Conservation (phyloP, 53 echinoderm and acorn worm genomes). For the Henricia sp. region DNA sequence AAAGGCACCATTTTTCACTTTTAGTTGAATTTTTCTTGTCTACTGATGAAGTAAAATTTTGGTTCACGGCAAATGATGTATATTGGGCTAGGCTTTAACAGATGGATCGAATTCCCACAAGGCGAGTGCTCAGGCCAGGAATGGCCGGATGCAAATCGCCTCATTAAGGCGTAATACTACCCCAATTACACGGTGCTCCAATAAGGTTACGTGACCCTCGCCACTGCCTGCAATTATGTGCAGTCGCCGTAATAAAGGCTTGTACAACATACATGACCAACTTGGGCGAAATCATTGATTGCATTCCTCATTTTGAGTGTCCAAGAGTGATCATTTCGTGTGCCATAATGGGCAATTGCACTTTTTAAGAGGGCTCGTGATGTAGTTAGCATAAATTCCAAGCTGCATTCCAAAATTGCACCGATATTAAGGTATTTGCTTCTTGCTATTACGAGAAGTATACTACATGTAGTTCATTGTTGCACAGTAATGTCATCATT, state of each 20-base stretch:
- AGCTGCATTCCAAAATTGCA: too few species aligned
- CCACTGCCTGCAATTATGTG: slow-evolving; percentile 15
- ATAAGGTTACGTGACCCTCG: background rate
- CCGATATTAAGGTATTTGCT: too few species aligned
- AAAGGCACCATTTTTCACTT: too few species aligned
- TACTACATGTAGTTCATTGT: too few species aligned
- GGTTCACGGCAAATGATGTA: too few species aligned
- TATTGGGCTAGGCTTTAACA: too few species aligned
- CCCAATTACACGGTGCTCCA: slow-evolving; percentile 5
- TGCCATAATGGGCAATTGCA: background rate
- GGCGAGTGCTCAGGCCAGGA: background rate
- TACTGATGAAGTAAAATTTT: too few species aligned
- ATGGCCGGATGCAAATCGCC: slow-evolving; percentile 15
- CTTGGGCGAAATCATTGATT: background rate
- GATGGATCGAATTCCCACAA: background rate
- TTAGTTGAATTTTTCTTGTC: too few species aligned
- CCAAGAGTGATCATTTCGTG: background rate
- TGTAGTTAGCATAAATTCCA: too few species aligned
- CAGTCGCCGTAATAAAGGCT: background rate
- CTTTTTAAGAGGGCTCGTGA: too few species aligned
- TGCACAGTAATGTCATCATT: too few species aligned
- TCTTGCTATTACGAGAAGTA: too few species aligned
- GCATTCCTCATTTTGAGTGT: background rate
- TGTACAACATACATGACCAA: background rate
- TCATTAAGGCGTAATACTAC: slow-evolving; percentile 21